These are phyloP conservation scores for Lasiommata megera DNA, from an alignment of 2,888 invertebrate genomes.

Conservation along the genomic window DNA sequence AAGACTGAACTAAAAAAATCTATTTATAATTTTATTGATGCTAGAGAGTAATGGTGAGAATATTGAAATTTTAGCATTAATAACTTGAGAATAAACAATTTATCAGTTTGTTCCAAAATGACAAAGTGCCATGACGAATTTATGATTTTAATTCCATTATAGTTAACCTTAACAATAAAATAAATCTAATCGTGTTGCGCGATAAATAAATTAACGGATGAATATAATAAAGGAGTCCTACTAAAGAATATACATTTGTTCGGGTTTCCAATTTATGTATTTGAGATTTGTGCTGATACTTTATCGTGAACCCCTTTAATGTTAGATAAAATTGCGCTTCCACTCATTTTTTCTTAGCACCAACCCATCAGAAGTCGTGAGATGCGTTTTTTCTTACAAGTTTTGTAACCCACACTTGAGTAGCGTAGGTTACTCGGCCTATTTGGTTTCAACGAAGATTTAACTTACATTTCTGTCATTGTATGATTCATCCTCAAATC, in stretches of 20 bases:
- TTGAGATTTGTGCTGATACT: conserved; percentile 28
- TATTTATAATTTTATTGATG: too few species aligned
- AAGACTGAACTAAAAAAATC: too few species aligned
- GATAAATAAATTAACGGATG: conserved; percentile 22
- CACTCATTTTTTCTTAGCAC: conserved; percentile 48
- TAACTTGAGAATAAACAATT: background rate
- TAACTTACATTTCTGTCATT: conserved; percentile 30
- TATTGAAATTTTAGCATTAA: background rate
- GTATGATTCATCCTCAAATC: conserved; percentile 25
- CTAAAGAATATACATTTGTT: conserved; percentile 33
- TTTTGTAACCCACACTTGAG: conserved; percentile 55
- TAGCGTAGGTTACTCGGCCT: conserved; percentile 22
- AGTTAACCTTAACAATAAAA: conserved; percentile 9
- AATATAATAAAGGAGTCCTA: conserved; percentile 28
- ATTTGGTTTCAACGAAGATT: conserved; percentile 12
- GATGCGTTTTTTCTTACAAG: conserved; percentile 58
- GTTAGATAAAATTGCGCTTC: conserved; percentile 12
- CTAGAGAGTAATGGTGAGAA: background rate
- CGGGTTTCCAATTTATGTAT: background rate
- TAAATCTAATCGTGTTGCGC: conserved; percentile 8
- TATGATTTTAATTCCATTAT: conserved; percentile 3
- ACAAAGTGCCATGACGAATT: background rate
- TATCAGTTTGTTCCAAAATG: background rate
- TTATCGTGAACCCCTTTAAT: conserved; percentile 27
- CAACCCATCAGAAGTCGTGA: conserved; percentile 71